Base-by-base conservation (phyloP, 2,888 invertebrate species). In the Leucoma salicis region DNA sequence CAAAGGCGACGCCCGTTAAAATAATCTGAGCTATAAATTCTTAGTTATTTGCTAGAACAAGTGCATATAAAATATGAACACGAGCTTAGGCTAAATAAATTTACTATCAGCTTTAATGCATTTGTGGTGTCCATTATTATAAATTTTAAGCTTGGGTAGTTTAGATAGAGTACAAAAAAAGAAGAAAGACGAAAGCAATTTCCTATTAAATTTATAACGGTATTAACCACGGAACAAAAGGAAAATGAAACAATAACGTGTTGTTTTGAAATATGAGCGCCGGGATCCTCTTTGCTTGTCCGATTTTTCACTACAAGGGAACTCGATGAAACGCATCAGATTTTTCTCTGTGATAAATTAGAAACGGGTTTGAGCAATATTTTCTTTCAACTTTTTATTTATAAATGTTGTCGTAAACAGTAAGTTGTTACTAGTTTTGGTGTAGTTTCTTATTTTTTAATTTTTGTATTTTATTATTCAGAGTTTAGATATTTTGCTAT, bases 161-260 rank as follows among this genome's bases (percentile, higher is more conserved):
- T 29, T 29, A 53, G 43, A 49, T 50, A 51, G 38, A 46, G 46
- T 49, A 57, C 61, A 55, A 53, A 53, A 53, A 61, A 66, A 69
- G 21, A 66, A 58, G 53, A 65, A 63, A 66, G 63, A 54, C 54
- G 64, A 61, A 65, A 76, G 68, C 70, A 63, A 66, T 80, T 74
- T 45, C 59, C 63, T 57, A 38, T 59, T 52, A 68, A 82, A 84
- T 82, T 82, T 81, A 83, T 78, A 75, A 78, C 74, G 70, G 70
- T 63, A 77, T 82, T 78, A 77, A 73, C 75, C 73, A 55, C 74
- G 64, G 73, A 78, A 78, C 76, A 77, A 77, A 82, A 82, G 72
- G 66, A 71, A 67, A 79, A 74, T 74, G 80, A 82, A 83, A 85
- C 84, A 86, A 80, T 86, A 85, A 87, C 79, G 85, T 82, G 86